Conservation (phyloP, 2,888 invertebrate species). For the Nomada fucata region DNA sequence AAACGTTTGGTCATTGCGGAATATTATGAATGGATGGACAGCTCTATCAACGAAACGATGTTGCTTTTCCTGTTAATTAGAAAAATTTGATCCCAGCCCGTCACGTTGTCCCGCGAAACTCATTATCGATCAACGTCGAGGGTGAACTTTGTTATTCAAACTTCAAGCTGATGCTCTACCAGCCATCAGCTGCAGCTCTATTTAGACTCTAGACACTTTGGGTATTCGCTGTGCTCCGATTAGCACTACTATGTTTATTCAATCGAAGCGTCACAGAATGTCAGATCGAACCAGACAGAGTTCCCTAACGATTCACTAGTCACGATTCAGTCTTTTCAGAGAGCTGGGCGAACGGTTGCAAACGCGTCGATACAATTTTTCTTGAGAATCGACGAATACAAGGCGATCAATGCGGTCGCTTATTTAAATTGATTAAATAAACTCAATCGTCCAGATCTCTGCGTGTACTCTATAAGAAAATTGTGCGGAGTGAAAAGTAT, state of each 20-base stretch:
- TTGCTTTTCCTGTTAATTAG: constrained; percentile 33
- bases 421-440: constrained; percentile 9
- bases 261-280: constrained; percentile 15
- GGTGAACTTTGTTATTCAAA: constrained; percentile 52
- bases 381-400: constrained; percentile 7
- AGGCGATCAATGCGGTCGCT: background rate
- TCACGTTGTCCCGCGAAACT: constrained; percentile 31
- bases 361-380: constrained; percentile 27
- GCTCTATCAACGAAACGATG: constrained; percentile 27
- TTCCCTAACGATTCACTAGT: constrained; percentile 20
- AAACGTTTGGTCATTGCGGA: constrained; percentile 27
- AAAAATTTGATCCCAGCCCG: constrained; percentile 22
- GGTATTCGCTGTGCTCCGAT: constrained; percentile 30
- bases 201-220: constrained; percentile 19
- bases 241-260: constrained; percentile 31
- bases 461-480: no score
- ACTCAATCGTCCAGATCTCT: background rate
- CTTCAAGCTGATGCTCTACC: constrained; percentile 16
- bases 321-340: constrained; percentile 16
- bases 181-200: constrained; percentile 19
- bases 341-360: background rate
- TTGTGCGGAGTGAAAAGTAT: no score
- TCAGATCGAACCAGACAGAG: constrained; percentile 26
- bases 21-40: constrained; percentile 27
- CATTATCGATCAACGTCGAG: constrained; percentile 52